Percentiles rank a stretch among this genome's conserved stretches.
Conservation (phyloP, 2,113 vertebrate genomes). For the Limnothrissa miodon region DNA sequence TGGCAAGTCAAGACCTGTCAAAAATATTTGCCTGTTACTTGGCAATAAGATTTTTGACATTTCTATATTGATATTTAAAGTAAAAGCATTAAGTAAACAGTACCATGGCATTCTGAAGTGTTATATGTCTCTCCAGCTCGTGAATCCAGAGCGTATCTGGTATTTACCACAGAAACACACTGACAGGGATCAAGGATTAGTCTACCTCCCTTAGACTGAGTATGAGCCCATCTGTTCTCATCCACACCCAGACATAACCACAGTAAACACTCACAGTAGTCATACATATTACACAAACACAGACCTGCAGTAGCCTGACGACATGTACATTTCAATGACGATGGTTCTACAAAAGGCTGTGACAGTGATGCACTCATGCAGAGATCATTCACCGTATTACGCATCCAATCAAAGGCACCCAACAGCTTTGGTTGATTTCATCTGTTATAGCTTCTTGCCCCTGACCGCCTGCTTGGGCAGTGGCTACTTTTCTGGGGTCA, state of each 20-base stretch:
- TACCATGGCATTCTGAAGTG: neutral
- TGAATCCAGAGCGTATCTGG: neutral
- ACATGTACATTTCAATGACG: neutral
- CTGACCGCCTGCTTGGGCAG: neutral
- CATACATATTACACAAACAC: neutral
- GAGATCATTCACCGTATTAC: neutral
- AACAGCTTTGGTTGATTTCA: neutral
- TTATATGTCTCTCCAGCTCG: neutral
- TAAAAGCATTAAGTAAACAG: no score
- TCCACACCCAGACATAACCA: neutral
- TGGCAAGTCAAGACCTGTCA: neutral
- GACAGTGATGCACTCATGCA: neutral
- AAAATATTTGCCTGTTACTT: neutral
- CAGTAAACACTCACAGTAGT: neutral
- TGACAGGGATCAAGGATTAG: neutral
- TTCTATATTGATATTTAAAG: no score
- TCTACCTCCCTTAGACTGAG: neutral
- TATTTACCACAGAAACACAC: neutral
- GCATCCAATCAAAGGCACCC: neutral
- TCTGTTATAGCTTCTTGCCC: neutral
- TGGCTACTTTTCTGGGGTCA: neutral
- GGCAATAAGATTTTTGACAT: no score
- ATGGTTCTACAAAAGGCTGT: neutral
- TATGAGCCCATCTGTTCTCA: neutral
- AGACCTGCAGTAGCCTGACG: neutral